Conservation (phyloP, 2,888 invertebrate genomes). For the Melitaea athalia region DNA sequence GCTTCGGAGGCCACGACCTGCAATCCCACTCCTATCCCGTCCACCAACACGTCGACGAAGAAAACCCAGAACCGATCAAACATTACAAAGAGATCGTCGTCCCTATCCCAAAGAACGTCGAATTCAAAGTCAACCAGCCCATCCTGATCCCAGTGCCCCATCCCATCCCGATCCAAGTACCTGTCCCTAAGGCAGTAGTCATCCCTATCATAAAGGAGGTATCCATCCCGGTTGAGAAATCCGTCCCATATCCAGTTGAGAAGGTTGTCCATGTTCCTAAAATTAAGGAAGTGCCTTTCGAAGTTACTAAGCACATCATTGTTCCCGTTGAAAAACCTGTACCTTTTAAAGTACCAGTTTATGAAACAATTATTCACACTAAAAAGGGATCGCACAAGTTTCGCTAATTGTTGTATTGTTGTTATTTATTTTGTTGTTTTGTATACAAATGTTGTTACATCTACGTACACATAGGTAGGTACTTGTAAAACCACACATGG, state of each 20-base stretch:
- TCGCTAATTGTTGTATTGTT: conserved; percentile 26
- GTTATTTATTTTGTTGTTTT: conserved; percentile 7
- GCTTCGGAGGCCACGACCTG: conserved; percentile 63
- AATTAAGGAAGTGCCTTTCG: conserved; percentile 86
- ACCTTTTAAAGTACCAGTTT: conserved; percentile 87
- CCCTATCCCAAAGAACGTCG: conserved; percentile 84
- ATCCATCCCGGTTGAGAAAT: conserved; percentile 86
- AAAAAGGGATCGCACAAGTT: conserved; percentile 81
- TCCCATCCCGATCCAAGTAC: conserved; percentile 86
- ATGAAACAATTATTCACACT: conserved; percentile 87
- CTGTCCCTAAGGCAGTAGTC: conserved; percentile 86
- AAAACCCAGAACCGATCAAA: conserved; percentile 85
- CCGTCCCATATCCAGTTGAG: conserved; percentile 87
- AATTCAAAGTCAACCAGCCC: conserved; percentile 82
- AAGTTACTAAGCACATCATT: conserved; percentile 85
- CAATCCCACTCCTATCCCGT: conserved; percentile 80
- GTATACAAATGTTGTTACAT: background rate
- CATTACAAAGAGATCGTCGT: conserved; percentile 86
- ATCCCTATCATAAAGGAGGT: conserved; percentile 87
- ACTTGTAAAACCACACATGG: too few relatives aligned
- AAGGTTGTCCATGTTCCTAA: conserved; percentile 85
- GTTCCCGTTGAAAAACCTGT: conserved; percentile 87
- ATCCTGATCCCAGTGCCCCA: conserved; percentile 83
- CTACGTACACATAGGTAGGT: too few relatives aligned
- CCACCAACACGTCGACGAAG: conserved; percentile 86